These are phyloP conservation scores for Gadus macrocephalus DNA, from an alignment of 2,113 vertebrate genomes.

Conservation along the genomic window DNA sequence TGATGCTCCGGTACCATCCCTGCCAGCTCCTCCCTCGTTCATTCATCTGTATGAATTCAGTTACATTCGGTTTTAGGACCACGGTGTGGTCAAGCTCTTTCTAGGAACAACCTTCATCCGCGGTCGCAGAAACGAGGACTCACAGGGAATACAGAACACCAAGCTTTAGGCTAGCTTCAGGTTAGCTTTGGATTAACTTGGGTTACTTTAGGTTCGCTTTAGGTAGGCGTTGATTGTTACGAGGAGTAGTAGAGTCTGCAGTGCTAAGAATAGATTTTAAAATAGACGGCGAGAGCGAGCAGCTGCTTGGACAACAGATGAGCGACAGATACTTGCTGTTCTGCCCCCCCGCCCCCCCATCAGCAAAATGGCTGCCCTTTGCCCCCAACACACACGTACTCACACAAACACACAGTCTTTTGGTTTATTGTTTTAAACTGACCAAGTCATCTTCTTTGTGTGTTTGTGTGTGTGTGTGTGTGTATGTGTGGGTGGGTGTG, in stretches of 20 bases:
- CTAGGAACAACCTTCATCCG: too few relatives aligned
- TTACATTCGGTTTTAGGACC: too few relatives aligned
- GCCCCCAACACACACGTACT: too few relatives aligned
- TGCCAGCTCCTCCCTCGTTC: too few relatives aligned
- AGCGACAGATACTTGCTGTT: constrained; percentile 19
- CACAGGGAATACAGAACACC: too few relatives aligned
- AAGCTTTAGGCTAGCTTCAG: not conserved
- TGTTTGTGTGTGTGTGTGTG: constrained; percentile 1
- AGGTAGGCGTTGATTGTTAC: not conserved
- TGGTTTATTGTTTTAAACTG: constrained; percentile 2
- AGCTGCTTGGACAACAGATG: constrained; percentile 64
- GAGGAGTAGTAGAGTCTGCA: not conserved
- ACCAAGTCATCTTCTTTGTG: constrained; percentile 15
- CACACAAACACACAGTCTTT: too few relatives aligned
- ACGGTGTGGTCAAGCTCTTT: too few relatives aligned
- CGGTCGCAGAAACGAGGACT: too few relatives aligned
- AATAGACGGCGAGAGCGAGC: constrained; percentile 34
- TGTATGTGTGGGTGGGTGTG: not conserved
- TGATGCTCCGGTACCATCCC: too few relatives aligned
- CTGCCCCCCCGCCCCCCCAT: constrained; percentile 23
- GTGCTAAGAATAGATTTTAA: constrained; percentile 30
- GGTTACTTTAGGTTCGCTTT: not conserved
- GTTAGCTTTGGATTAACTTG: too few relatives aligned
- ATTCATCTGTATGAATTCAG: too few relatives aligned
- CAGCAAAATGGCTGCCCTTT: not conserved